These are phyloP conservation scores for Melinaea marsaeus DNA, from an alignment of 2,888 invertebrate genomes.

Conservation along the genomic window DNA sequence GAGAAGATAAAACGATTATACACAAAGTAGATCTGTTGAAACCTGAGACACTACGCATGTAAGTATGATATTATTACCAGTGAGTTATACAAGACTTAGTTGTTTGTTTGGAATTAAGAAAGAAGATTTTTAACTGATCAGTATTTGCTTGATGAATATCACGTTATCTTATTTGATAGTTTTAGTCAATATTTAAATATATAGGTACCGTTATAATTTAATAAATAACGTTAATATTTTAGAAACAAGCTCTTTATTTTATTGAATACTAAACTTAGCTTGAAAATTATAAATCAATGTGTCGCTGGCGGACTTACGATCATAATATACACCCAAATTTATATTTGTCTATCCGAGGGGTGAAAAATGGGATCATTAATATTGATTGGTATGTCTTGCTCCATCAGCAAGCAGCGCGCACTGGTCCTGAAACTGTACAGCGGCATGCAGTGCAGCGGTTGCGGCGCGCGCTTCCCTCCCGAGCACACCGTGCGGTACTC, in stretches of 20 bases:
- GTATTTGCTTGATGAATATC: too few species aligned
- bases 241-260: too few species aligned
- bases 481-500: constrained; percentile 93
- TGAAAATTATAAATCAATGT: too few species aligned
- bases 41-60: constrained; percentile 86
- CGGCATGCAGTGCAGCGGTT: constrained; percentile 97
- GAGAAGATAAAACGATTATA: constrained; percentile 64
- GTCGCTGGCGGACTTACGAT: not conserved
- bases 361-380: not conserved
- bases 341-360: too few species aligned
- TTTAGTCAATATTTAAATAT: too few species aligned
- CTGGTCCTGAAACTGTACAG: constrained; percentile 85
- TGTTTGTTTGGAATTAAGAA: too few species aligned
- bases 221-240: too few species aligned
- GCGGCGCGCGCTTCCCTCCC: constrained; percentile 95
- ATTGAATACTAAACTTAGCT: too few species aligned
- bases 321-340: not conserved
- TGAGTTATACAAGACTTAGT: not conserved
- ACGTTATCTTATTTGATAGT: too few species aligned
- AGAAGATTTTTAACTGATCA: too few species aligned
- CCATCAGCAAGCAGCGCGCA: constrained; percentile 82
- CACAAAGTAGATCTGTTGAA: constrained; percentile 82
- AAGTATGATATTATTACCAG: constrained; percentile 46
- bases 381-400: not conserved
- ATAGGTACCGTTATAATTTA: too few species aligned